Evolutionary conservation across 2,888 invertebrate genomes (phyloP).

Genomic region (Salpingus planirostris): DNA sequence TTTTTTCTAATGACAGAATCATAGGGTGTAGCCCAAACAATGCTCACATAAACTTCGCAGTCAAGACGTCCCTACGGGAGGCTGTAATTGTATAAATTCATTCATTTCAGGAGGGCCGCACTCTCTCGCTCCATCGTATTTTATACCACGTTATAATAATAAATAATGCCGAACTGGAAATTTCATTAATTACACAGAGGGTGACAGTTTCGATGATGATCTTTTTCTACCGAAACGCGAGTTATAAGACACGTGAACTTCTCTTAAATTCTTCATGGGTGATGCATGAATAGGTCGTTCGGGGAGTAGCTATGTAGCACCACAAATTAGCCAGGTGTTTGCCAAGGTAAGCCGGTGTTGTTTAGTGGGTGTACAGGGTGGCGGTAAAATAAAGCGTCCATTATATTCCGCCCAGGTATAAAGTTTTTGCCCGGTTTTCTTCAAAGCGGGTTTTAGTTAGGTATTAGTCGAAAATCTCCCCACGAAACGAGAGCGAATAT

Average conservation of each 20-base stretch:
- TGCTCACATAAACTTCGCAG: conserved; percentile 27
- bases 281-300: conserved; percentile 1
- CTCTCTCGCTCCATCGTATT: too few relatives aligned
- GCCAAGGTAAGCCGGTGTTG: conserved; percentile 25
- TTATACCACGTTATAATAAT: too few relatives aligned
- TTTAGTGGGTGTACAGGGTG: conserved; percentile 32
- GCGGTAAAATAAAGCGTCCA: conserved; percentile 20
- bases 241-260: too few relatives aligned
- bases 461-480: not conserved
- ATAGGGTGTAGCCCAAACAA: conserved; percentile 37
- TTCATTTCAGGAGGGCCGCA: too few relatives aligned
- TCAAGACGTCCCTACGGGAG: conserved; percentile 25
- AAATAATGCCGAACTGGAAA: too few relatives aligned
- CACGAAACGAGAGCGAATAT: too few relatives aligned
- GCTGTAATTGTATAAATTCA: conserved; percentile 8
- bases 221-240: too few relatives aligned
- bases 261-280: too few relatives aligned
- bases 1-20: conserved; percentile 40
- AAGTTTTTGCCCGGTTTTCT: conserved; percentile 2
- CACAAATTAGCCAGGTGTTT: conserved; percentile 35
- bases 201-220: too few relatives aligned
- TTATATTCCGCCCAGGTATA: conserved; percentile 24
- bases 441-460: too few relatives aligned
- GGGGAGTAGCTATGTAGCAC: conserved; percentile 8
- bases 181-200: too few relatives aligned